These are phyloP conservation scores for Camponotus floridanus DNA, from an alignment of 1,140 invertebrate genomes.

Conservation along the genomic window DNA sequence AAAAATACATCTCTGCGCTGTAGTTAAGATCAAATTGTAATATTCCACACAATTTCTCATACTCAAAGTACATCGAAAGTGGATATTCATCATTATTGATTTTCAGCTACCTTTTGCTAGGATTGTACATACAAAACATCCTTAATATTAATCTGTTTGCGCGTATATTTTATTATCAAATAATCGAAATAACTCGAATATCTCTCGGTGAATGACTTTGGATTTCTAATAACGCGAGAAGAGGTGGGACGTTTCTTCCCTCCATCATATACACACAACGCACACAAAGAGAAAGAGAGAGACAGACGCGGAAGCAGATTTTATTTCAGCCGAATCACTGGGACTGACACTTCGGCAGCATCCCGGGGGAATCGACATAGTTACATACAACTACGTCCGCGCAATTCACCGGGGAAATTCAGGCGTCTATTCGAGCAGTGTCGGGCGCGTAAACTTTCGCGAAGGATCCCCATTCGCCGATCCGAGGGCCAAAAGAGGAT, in stretches of 20 bases:
- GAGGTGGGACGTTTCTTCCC: conserved; percentile 12
- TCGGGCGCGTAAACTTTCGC: conserved; percentile 77
- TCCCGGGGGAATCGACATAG: conserved; percentile 67
- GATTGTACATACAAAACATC: too few species aligned
- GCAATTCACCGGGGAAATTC: conserved; percentile 78
- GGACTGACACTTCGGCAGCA: conserved; percentile 71
- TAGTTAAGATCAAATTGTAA: too few species aligned
- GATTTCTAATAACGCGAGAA: background rate
- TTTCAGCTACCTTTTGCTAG: too few species aligned
- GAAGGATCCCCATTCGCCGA: conserved; percentile 70
- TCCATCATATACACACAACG: background rate
- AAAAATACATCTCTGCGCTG: too few species aligned
- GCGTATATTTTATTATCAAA: background rate
- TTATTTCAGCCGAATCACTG: conserved; percentile 73
- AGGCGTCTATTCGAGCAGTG: conserved; percentile 69
- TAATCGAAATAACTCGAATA: background rate
- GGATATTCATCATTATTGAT: too few species aligned
- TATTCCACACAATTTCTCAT: too few species aligned
- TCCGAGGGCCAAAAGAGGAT: conserved; percentile 62
- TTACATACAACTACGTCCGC: conserved; percentile 72
- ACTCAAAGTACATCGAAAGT: too few species aligned
- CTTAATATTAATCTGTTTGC: background rate
- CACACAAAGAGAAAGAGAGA: too few species aligned
- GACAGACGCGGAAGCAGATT: conserved; percentile 61
- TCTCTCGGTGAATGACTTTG: background rate